Evolutionary conservation across 2,113 vertebrate genomes (phyloP), one percentile per base, ranked within the genome.

Genomic region (Osmerus eperlanus): DNA sequence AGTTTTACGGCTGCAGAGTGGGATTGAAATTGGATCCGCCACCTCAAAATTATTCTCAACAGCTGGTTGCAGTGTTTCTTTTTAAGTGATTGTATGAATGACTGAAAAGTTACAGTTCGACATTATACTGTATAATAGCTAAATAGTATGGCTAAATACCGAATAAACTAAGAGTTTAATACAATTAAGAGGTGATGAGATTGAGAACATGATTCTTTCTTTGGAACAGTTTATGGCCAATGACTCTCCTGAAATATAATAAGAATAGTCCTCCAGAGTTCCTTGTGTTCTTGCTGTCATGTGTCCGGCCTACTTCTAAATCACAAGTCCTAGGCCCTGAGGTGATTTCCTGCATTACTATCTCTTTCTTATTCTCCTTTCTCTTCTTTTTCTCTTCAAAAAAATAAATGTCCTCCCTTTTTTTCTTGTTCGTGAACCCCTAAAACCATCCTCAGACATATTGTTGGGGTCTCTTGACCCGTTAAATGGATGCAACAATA

Each of bases 381-480:
- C 62, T 84, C 89, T 62, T 71, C 66, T 25, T 32, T 66, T 71
- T 62, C 75, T 74, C 65, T 32, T 61, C 21, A 2, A 71, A 70
- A 84, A 90, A 91, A 91, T 88, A 81, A 79, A 77, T 77, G 83
- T 86, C 81, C 68, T 72, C 71, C 61, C 72, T 80, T 79, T 83
- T 73, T 19, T 51, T 71, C 73, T 81, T 82, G 19, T 61, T 64
- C 51, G 79, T 74, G 68, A 90, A 29, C 13, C 79, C 86, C 88
- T 82, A 90, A 90, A 92, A 91, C 84, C 87, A 83, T 87, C 84
- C 85, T 86, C 81, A 81, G 81, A 88, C 83, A 80, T 86, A 90
- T 91, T 92, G 83, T 90, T 82, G 90, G 79, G 79, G 84, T 72
- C 83, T 89, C 75, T 81, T 93, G 91, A 93, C 89, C 93, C 83